Percentiles rank a stretch among this genome's conserved stretches.
These are phyloP conservation scores for Cyanistes caeruleus DNA, from an alignment of 2,113 vertebrate genomes.

Conservation along the genomic window DNA sequence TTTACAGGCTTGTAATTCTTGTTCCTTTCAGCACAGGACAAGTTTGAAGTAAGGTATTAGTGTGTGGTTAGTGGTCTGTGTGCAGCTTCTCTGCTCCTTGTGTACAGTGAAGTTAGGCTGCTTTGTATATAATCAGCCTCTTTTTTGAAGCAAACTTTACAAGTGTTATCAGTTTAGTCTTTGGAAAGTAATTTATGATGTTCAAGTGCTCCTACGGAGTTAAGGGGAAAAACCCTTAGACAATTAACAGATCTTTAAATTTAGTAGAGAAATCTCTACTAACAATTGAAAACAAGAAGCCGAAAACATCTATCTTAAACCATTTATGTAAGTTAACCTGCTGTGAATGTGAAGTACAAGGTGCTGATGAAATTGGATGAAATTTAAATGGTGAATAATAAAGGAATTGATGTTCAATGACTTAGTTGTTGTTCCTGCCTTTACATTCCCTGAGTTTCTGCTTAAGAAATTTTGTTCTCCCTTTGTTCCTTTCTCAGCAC, in stretches of 20 bases:
- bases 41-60: not conserved
- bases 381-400: not conserved
- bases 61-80: not conserved
- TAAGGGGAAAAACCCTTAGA: not conserved
- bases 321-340: not conserved
- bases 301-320: not conserved
- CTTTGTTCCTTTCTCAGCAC: not conserved
- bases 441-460: not conserved
- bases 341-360: not conserved
- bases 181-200: not conserved
- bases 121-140: not conserved
- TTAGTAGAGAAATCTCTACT: not conserved
- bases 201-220: not conserved
- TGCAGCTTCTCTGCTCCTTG: not conserved
- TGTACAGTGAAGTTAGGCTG: not conserved
- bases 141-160: not conserved
- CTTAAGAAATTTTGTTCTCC: not conserved
- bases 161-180: not conserved
- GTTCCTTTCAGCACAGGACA: not conserved
- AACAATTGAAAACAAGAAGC: not conserved
- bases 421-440: not conserved
- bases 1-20: not conserved
- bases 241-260: not conserved
- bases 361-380: not conserved
- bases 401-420: fast-evolving